A percentile compares a stretch with the other conserved stretches of the same genome.
Conservation (phyloP, 2,113 vertebrate species). For the Pseudonaja textilis region DNA sequence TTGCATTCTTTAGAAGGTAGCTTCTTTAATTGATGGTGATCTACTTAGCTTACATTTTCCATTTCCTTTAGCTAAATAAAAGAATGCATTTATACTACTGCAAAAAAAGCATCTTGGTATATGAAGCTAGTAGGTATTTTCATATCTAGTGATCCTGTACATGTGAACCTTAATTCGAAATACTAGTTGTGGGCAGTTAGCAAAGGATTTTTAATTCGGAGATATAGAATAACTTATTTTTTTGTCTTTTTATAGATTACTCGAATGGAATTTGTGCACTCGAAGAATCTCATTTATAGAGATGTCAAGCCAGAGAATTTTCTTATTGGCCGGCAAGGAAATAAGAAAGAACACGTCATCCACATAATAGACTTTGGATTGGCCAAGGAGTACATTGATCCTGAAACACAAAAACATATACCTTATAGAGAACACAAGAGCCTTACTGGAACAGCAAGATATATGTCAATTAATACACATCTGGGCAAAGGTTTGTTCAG, state of each 20-base stretch:
- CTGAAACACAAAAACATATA: slow-evolving; percentile 99
- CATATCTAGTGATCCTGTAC: neutral
- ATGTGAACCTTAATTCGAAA: neutral
- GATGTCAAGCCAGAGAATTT: slow-evolving; percentile 99
- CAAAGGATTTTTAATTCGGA: neutral
- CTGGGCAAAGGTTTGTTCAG: slow-evolving; percentile 90
- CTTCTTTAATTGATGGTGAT: neutral
- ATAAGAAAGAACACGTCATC: slow-evolving; percentile 95
- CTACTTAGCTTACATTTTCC: neutral
- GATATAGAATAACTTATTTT: neutral
- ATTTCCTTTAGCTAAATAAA: neutral
- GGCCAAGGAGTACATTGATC: slow-evolving; percentile 98
- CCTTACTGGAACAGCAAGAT: slow-evolving; percentile 95
- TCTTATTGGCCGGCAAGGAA: slow-evolving; percentile 95
- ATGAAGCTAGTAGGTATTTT: neutral
- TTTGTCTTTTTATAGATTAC: slow-evolving; percentile 78
- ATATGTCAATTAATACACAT: slow-evolving; percentile 99
- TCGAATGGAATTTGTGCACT: slow-evolving; percentile 98
- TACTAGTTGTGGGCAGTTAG: neutral
- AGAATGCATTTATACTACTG: neutral
- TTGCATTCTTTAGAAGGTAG: neutral
- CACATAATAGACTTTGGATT: slow-evolving; percentile 99
- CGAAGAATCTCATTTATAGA: slow-evolving; percentile 98
- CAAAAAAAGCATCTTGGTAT: neutral
- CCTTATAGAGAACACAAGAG: slow-evolving; percentile 99